Evolutionary conservation across 2,888 invertebrate genomes (phyloP).

Genomic region (Dyspetes luteomarginatus): DNA sequence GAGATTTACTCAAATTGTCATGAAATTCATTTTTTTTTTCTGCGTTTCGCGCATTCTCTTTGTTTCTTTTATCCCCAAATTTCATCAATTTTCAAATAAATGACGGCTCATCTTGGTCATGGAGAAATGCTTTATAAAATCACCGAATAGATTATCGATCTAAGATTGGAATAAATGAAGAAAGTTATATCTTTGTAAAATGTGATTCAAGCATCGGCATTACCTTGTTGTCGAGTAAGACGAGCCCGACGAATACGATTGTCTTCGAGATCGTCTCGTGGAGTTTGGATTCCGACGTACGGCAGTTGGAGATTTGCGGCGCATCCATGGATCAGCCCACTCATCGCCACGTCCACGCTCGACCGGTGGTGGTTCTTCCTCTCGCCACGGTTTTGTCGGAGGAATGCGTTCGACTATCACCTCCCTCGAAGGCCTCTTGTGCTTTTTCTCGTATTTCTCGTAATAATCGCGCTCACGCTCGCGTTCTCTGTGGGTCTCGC

Average conservation of each 20-base stretch:
- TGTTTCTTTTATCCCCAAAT: too few species aligned
- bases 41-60: too few species aligned
- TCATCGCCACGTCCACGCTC: constrained; percentile 89
- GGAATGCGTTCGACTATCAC: constrained; percentile 90
- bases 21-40: too few species aligned
- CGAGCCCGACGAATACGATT: constrained; percentile 90
- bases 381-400: constrained; percentile 81
- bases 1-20: too few species aligned
- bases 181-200: constrained; percentile 7
- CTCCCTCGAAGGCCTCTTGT: constrained; percentile 87
- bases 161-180: not conserved
- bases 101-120: too few species aligned
- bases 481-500: constrained; percentile 77
- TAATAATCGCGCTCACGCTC: constrained; percentile 81
- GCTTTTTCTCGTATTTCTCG: constrained; percentile 82
- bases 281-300: constrained; percentile 77
- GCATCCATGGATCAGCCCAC: constrained; percentile 98
- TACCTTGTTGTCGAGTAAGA: constrained; percentile 87
- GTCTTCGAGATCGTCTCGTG: constrained; percentile 82
- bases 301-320: constrained; percentile 87
- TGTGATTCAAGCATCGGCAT: not conserved
- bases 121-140: too few species aligned
- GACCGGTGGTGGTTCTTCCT: constrained; percentile 78
- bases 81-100: too few species aligned
- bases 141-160: too few species aligned